Evolutionary conservation across 2,888 invertebrate species (phyloP).

Genomic region (Pyrocoelia pectoralis): DNA sequence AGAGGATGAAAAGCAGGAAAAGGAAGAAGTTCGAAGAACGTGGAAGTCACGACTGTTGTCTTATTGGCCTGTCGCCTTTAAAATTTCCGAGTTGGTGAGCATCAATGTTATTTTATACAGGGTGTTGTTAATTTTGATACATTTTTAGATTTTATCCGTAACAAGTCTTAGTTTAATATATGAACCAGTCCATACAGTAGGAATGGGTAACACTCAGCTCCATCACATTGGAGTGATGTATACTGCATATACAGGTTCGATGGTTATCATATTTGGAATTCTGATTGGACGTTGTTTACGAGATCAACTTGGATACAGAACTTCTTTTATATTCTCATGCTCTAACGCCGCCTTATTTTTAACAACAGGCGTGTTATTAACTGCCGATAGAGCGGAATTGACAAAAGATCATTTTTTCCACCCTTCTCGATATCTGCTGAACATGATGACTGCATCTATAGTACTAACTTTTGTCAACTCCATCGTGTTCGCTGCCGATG

Average conservation of each 20-base stretch:
- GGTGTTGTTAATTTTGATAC: not conserved
- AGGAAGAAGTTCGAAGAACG: slow-evolving; percentile 45
- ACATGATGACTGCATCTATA: slow-evolving; percentile 71
- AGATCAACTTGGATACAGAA: slow-evolving; percentile 71
- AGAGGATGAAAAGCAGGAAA: slow-evolving; percentile 60
- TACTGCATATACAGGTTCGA: slow-evolving; percentile 70
- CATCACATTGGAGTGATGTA: slow-evolving; percentile 72
- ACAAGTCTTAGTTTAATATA: slow-evolving; percentile 70
- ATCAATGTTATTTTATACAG: not conserved
- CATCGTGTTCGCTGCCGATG: slow-evolving; percentile 68
- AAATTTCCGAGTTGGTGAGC: slow-evolving; percentile 71
- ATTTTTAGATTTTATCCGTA: slow-evolving; percentile 64
- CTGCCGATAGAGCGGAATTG: slow-evolving; percentile 58
- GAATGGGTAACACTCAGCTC: slow-evolving; percentile 65
- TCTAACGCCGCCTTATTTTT: slow-evolving; percentile 70
- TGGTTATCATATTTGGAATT: slow-evolving; percentile 70
- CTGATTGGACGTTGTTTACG: slow-evolving; percentile 68
- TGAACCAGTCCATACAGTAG: slow-evolving; percentile 67
- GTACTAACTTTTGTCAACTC: slow-evolving; percentile 70
- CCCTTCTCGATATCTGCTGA: slow-evolving; percentile 69
- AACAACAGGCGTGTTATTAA: slow-evolving; percentile 70
- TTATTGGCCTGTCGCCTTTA: slow-evolving; percentile 68
- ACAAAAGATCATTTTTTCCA: slow-evolving; percentile 63
- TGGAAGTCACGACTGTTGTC: slow-evolving; percentile 52
- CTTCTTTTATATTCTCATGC: slow-evolving; percentile 69